Base-by-base conservation (phyloP, 2,888 invertebrate species). In the Bombyx huttoni region DNA sequence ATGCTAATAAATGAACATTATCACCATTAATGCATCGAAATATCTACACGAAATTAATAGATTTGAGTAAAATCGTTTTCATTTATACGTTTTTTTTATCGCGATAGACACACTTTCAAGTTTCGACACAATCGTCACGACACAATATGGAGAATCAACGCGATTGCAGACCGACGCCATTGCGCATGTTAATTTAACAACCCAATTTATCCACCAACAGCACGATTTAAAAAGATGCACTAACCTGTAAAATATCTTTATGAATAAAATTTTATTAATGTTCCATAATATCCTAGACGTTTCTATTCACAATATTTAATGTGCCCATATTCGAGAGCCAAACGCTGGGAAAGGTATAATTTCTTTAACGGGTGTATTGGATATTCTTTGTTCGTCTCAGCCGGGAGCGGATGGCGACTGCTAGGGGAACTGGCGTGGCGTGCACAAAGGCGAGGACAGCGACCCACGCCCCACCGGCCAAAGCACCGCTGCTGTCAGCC, bases 341-440 rank as follows among this genome's bases (percentile, higher is more conserved):
- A 65, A 65, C 64, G 71, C 64, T 62, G 45, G 50, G 47, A n/a
- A 48, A 46, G 33, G 34, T 49, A 48, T 34, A 33, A 47, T 14
- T 51, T 46, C 49, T 48, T 49, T 47, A 13, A 24, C 51, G 46
- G 35, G 49, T 49, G 45, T 13, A 24, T 51, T 46, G 34, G 49
- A 47, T 56, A 55, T 63, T 65, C 64, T 72, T 72, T 68, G 69
- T 71, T 72, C 66, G 67, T 64, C 56, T 68, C 65, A 67, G 64
- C 70, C 72, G 69, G 73, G 71, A 73, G 67, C 73, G 72, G 64
- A 63, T 63, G 66, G 66, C 69, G 73, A 70, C 70, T 70, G 75
- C 64, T 63, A 65, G 58, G 58, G 61, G 54, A 58, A 59, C 63
- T 63, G 53, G 53, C 56, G 53, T 63, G 53, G 53, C 56, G 53